phyloP scores from a whole-genome alignment of 1,140 invertebrate genomes.

The Drosophila bocki region DNA sequence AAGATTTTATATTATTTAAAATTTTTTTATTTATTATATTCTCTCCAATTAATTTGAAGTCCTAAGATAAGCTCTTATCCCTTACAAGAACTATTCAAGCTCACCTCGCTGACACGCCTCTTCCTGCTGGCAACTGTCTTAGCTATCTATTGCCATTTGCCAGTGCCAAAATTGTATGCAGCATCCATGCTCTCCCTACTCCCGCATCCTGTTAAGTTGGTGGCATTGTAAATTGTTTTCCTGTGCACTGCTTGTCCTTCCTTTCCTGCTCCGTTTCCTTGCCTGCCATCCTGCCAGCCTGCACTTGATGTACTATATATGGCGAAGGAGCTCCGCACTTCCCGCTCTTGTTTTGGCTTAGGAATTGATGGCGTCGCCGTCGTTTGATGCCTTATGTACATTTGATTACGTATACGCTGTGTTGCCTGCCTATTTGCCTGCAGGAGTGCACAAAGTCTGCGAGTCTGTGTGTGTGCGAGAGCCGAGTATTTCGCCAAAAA shows the following conservation, averaged over 20 bases:
- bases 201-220: constrained; percentile 54
- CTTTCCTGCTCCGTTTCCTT: constrained; percentile 48
- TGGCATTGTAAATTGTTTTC: constrained; percentile 81
- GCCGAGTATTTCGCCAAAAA: constrained; percentile 37
- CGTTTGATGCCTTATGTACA: constrained; percentile 66
- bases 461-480: not conserved
- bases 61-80: no score
- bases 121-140: constrained; percentile 35
- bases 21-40: not conserved
- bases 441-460: constrained; percentile 46
- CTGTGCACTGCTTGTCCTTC: constrained; percentile 60
- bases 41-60: not conserved
- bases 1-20: not conserved
- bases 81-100: constrained; percentile 5
- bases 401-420: constrained; percentile 71
- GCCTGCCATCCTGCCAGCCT: constrained; percentile 30
- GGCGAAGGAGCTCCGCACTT: constrained; percentile 23
- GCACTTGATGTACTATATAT: constrained; percentile 55
- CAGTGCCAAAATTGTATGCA: constrained; percentile 76
- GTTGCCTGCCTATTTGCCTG: constrained; percentile 65
- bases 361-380: constrained; percentile 61
- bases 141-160: constrained; percentile 63
- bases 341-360: constrained; percentile 52
- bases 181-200: not conserved
- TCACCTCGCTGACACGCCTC: constrained; percentile 27